Percentiles rank a stretch among this genome's conserved stretches.
phyloP scores from a whole-genome alignment of 2,888 invertebrate genomes.

The Agrilus biguttatus region DNA sequence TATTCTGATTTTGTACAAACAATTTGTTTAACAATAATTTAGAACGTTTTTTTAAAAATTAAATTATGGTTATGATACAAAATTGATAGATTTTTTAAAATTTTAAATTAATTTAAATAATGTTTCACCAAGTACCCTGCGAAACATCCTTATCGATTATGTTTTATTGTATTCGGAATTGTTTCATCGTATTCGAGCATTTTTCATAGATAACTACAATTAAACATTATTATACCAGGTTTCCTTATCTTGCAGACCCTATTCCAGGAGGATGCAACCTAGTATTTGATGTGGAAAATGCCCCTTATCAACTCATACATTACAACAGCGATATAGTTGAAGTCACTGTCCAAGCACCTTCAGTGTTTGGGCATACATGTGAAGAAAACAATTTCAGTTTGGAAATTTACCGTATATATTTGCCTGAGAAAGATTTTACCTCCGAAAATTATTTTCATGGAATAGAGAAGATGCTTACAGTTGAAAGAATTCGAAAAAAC shows the following conservation, averaged over 20 bases:
- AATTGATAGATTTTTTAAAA: too few species aligned
- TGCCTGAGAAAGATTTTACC: constrained; percentile 41
- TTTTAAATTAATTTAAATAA: too few species aligned
- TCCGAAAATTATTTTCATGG: constrained; percentile 43
- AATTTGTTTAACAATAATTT: too few species aligned
- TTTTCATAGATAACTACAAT: too few species aligned
- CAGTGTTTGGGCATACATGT: constrained; percentile 25
- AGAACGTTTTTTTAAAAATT: too few species aligned
- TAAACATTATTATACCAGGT: too few species aligned
- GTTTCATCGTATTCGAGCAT: too few species aligned
- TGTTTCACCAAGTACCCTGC: too few species aligned
- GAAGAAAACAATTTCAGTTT: constrained; percentile 33
- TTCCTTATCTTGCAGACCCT: constrained; percentile 41
- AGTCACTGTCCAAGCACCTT: constrained; percentile 41
- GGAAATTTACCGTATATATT: constrained; percentile 42
- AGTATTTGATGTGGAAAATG: constrained; percentile 42
- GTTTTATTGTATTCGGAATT: too few species aligned
- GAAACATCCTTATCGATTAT: too few species aligned
- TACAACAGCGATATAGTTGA: constrained; percentile 31
- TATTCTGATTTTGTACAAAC: too few species aligned
- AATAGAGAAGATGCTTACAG: constrained; percentile 46
- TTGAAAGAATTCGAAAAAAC: constrained; percentile 35
- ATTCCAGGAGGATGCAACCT: constrained; percentile 68
- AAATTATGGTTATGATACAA: too few species aligned
- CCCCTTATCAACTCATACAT: constrained; percentile 42